Base-by-base conservation (phyloP, 1,140 invertebrate genomes). In the Marisa cornuarietis region DNA sequence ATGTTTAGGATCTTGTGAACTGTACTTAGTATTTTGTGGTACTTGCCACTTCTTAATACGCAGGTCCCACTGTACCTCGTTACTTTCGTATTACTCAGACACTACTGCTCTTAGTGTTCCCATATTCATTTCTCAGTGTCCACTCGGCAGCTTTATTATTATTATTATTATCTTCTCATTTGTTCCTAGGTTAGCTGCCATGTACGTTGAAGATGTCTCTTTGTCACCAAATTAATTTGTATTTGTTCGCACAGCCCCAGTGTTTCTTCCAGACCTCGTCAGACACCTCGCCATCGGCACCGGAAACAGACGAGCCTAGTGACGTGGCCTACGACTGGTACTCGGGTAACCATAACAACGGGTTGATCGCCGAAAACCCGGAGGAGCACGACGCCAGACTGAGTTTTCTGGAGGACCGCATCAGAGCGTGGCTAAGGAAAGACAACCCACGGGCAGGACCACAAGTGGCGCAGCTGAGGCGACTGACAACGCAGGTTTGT, bases 401-500 rank as follows among this genome's bases (percentile, higher is more conserved):
- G 10, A 82, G 78, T 63, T 76, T 80, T 58, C 68, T 88, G 11
- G 87, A 88, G 75, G 79, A 79, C 3, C 82, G 83, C 76, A 86
- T 87, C 16, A 75, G 81, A 26, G 78, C 80, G 54, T 87, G 87
- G 87, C 73, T 88, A 7, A 71, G 72, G 26, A 80, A 84, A 65
- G 84, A 85, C 65, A 88, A 86, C 77, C 85, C 87, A 0, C 80
- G 83, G 72, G 26, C 31, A 16, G 79, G 80, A 8, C 76, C 85
- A 26, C 80, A 87, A 22, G 84, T 88, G 18, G 78, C 84, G 11
- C 84, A 84, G 69, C 76, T 88, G 3, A 78, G 84, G 54, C 68
- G 87, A 72, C 65, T 87, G 18, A 78, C 79, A 5, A 31, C 85
- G 16, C 80, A 85, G 84, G 87, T 88, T n/a, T 72, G n/a, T 71